Evolutionary conservation across 2,888 invertebrate genomes (phyloP).

Genomic region (Epinotia demarniana): DNA sequence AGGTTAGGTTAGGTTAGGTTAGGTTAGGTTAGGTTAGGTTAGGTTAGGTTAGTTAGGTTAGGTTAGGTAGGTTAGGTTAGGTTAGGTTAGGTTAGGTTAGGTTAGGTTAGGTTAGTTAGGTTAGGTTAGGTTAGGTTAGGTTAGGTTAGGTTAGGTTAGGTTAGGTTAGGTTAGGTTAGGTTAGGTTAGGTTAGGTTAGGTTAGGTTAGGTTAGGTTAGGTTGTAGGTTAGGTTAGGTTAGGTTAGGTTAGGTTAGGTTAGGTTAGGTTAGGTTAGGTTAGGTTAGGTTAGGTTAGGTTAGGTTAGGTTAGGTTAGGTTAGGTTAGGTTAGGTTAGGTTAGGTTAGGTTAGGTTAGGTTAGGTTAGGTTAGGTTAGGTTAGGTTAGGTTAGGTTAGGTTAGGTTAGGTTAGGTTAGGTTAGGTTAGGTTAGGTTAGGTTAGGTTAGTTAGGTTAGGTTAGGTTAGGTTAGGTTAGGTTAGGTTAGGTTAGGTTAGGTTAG

Average conservation of each 20-base stretch:
- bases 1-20: conserved; percentile 10
- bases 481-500: no score
- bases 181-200: conserved; percentile 10
- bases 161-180: conserved; percentile 10
- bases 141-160: conserved; percentile 10
- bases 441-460: no score
- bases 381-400: conserved; percentile 39
- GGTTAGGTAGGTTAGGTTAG: no score
- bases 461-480: no score
- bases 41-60: conserved; percentile 11
- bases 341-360: conserved; percentile 23
- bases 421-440: conserved; percentile 34
- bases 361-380: conserved; percentile 20
- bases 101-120: conserved; percentile 10
- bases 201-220: conserved; percentile 20
- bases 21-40: conserved; percentile 10
- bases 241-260: no score
- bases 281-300: not conserved
- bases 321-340: conserved; percentile 29
- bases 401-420: conserved; percentile 24
- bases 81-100: conserved; percentile 11
- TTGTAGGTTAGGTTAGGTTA: not conserved
- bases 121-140: conserved; percentile 10
- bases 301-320: conserved; percentile 16
- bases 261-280: not conserved